Conservation (phyloP, 1,140 invertebrate species). For the Eciton burchellii region DNA sequence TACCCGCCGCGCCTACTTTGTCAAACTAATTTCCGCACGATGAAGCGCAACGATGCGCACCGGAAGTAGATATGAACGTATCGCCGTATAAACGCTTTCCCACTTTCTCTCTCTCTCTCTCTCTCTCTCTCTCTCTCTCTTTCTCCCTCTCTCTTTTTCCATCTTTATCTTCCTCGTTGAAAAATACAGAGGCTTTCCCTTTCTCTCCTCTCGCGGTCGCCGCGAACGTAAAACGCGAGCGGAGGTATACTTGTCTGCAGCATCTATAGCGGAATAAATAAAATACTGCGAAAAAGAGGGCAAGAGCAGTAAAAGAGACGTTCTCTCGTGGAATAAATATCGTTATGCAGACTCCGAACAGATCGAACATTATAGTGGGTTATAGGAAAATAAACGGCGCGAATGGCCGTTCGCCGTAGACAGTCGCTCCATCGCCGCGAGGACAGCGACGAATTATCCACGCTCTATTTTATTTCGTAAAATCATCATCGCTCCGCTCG, state of each 20-base stretch:
- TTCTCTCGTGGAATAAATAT: constrained; percentile 35
- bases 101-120: background rate
- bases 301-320: background rate
- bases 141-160: background rate
- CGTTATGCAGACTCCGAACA: constrained; percentile 37
- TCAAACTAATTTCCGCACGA: constrained; percentile 24
- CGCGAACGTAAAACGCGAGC: constrained; percentile 17
- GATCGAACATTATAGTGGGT: constrained; percentile 25
- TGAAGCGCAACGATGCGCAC: background rate
- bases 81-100: background rate
- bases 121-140: background rate
- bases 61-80: background rate
- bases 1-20: constrained; percentile 5
- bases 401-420: background rate
- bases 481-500: background rate
- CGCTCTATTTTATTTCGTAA: background rate
- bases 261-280: constrained; percentile 27
- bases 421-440: background rate
- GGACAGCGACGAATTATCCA: background rate
- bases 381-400: constrained; percentile 16
- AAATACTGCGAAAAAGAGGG: constrained; percentile 6
- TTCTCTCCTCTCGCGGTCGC: too few relatives aligned
- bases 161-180: too few relatives aligned
- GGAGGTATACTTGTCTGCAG: constrained; percentile 22
- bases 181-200: background rate